Base-by-base conservation (phyloP, 2,797 vertebrate species). In the Linurgus olivaceus region DNA sequence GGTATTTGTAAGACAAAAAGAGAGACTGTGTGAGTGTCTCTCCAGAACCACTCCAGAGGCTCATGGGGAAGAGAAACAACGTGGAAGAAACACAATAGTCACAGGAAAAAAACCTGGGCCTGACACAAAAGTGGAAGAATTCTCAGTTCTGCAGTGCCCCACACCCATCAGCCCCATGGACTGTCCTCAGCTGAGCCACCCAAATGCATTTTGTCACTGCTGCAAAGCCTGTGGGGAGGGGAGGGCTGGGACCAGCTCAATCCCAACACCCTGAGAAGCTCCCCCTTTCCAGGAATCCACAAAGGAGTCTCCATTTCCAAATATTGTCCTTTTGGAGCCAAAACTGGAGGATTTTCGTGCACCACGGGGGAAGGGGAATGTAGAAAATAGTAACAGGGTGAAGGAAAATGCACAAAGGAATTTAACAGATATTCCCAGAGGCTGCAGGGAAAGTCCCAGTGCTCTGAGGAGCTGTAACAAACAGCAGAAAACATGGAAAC, bases 111-210 rank as follows among this genome's bases (percentile, higher is more conserved):
- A 6, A 37, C 10, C 7, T 2, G 29, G 18, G 45, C 29, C 1
- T 33, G 89, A 7, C 19, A 48, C 12, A 7, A 0, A 58, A 79
- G 38, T 0, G 31, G 52, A 51, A 55, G 33, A 3, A 45, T 18
- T 3, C 31, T 9, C 67, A 35, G 55, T 6, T 79, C 71, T 71
- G 70, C 71, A 82, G 81, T 8, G 68, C 29, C 84, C 65, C 80
- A 17, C 21, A 17, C 3, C 0, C 35, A 25, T 1, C 31, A 70
- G 20, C 35, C 42, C 55, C 17, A 38, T 0, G 4, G 52, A 8
- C 3, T 21, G 73, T 6, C 68, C 33, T 3, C 1, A 48, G 48
- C 38, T 23, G 50, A 89, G 63, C 66, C 38, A 35, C 0, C 52
- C 9, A 23, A 93, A 26, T 2, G 6, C 4, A 16, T 25, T 71